Base-by-base conservation (phyloP, 23 tunicate species). In the Corella eumyota region DNA sequence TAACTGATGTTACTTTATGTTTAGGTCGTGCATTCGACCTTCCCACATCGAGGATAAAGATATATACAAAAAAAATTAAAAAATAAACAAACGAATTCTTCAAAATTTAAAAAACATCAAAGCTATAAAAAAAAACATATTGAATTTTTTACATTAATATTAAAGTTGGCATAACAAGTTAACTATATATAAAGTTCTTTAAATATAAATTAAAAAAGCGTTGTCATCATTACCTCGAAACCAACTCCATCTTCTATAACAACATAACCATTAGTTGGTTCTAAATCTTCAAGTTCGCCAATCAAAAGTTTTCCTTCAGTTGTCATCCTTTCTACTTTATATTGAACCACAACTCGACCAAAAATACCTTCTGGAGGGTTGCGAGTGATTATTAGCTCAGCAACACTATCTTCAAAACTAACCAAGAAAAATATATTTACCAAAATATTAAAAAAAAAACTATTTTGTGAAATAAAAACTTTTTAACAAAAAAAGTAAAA, bases 271-370 rank as follows among this genome's bases (percentile, higher is more conserved):
- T 64, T 59, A 5, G 36, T 65, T 21, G 94, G 94, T 13, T 22
- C 37, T 37, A 85, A 15, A 62, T 85, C 94, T 26, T 40, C 35
- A n/a, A 60, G 61, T 25, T 32, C 60, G 0, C 50, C 7, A 0
- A 9, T 36, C 1, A 81, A 34, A 23, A 59, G 64, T 45, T 62
- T 68, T 40, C 66, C 65, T 9, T 9, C 31, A 25, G 55, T 19
- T 1, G 64, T 27, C 34, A 74, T 36, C 25, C 53, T 44, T 36
- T 75, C 64, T 22, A 85, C 64, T 58, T 45, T 40, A 34, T 32
- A 85, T 23, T 55, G 68, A 15, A 85, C 78, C 24, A 74, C 64
- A 36, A 85, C 59, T 47, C 61, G 51, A 32, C 94, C 94, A 24
- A 76, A 71, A 30, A 60, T 66, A 4, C 94, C 94, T 26, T 63